Evolutionary conservation across 2,113 vertebrate genomes (phyloP).

Genomic region (Otolemur garnettii): DNA sequence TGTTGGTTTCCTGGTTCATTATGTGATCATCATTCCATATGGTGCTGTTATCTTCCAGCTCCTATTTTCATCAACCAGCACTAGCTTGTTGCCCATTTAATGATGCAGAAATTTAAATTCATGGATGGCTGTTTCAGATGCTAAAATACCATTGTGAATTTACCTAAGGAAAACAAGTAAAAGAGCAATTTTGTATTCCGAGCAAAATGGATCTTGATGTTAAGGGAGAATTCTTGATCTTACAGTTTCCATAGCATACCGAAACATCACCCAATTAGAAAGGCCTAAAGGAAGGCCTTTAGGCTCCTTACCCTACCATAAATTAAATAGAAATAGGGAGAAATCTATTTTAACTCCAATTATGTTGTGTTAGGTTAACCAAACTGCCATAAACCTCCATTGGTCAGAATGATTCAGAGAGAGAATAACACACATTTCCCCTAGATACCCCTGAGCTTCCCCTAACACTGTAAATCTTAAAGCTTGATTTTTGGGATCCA

Average conservation of each 20-base stretch:
- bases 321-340: slow-evolving; percentile 23
- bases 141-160: slow-evolving; percentile 82
- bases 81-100: slow-evolving; percentile 79
- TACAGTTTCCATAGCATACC: slow-evolving; percentile 36
- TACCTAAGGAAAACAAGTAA: slow-evolving; percentile 83
- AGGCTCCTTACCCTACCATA: slow-evolving; percentile 39
- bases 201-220: slow-evolving; percentile 64
- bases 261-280: slow-evolving; percentile 67
- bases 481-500: not conserved
- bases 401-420: slow-evolving; percentile 42
- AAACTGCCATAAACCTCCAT: not conserved
- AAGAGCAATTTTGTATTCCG: slow-evolving; percentile 72
- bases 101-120: slow-evolving; percentile 83
- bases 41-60: slow-evolving; percentile 76
- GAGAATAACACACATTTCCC: slow-evolving; percentile 33
- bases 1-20: slow-evolving; percentile 76
- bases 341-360: slow-evolving; percentile 63
- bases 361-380: not conserved
- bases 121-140: slow-evolving; percentile 74
- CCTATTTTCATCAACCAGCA: slow-evolving; percentile 80
- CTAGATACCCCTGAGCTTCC: not conserved
- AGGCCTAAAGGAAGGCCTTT: slow-evolving; percentile 68
- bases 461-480: not conserved
- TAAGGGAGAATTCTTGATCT: slow-evolving; percentile 71
- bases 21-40: slow-evolving; percentile 78